Base-by-base conservation (phyloP, 2,113 vertebrate genomes). In the Dipodomys stephensi region DNA sequence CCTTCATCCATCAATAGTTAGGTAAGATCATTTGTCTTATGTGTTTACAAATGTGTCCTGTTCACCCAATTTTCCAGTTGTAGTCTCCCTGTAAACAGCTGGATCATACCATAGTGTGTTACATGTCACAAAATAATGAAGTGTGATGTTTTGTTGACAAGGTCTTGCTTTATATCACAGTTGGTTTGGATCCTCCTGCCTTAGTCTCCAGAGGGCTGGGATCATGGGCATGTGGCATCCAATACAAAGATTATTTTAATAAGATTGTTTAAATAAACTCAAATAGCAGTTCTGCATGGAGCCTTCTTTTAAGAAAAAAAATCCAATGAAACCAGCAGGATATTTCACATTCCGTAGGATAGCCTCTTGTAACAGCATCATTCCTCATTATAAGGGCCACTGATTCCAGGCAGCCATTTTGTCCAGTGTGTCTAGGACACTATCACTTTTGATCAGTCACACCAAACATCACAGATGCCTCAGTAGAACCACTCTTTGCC, bases 231-330 rank as follows among this genome's bases (percentile, higher is more conserved):
- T 28, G 7, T 11, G 25, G 9, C 27, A 64, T 23, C 22, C 62
- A 64, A 22, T 22, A 23, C 62, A 89, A 89, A 20, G 7, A 57
- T 13, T 28, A 32, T 49, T 80, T 84, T 35, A 77, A 57, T 65
- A 87, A 84, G 89, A 83, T 67, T 35, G 80, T 67, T 65, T 80
- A 71, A 62, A 60, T 46, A 68, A 8, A 32, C 7, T 19, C 11
- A 92, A 60, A 74, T 73, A 32, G 87, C 35, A 76, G 19, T n/a
- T 44, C 69, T 10, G 22, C 6, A 62, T 67, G 0, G 72, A 71
- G 32, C 60, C 81, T 87, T 90, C 23, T 76, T 86, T 78, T 32
- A 2, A 35, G 35, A 35, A 35, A 92, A 85, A 57, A 77, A 77
- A 7, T 44, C 57, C 65, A 82, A 46, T 28, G 60, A 73, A 85